phyloP scores from a whole-genome alignment of 2,797 vertebrate species.

The Jordanella pulchra region DNA sequence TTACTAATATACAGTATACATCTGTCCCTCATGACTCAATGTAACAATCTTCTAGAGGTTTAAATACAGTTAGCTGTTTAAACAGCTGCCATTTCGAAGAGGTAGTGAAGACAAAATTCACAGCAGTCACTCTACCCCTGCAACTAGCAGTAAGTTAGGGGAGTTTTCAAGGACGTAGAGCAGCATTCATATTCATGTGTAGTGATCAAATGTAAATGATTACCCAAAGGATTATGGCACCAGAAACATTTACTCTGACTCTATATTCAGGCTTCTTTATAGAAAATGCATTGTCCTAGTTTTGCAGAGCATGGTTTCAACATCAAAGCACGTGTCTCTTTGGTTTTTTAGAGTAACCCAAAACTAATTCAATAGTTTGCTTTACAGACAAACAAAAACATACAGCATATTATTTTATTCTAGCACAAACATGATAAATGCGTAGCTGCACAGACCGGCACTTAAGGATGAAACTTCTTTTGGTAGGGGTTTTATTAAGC shows the following conservation, averaged over 20 bases:
- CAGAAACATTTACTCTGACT: constrained; percentile 47
- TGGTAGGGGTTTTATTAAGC: constrained; percentile 51
- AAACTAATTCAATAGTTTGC: constrained; percentile 7
- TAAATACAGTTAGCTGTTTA: constrained; percentile 26
- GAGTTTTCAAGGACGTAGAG: constrained; percentile 64
- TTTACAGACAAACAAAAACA: constrained; percentile 3
- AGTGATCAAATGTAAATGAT: constrained; percentile 69
- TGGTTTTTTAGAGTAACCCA: constrained; percentile 54
- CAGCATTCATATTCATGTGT: constrained; percentile 66
- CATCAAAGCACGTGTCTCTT: constrained; percentile 62
- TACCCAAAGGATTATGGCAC: constrained; percentile 63
- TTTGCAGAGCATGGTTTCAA: constrained; percentile 46
- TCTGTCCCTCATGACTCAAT: constrained; percentile 27
- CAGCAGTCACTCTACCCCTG: constrained; percentile 17
- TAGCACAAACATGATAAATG: not conserved
- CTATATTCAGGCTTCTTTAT: constrained; percentile 50
- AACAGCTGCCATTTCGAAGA: constrained; percentile 46
- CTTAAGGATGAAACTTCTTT: constrained; percentile 13
- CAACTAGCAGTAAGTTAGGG: constrained; percentile 35
- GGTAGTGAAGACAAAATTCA: constrained; percentile 32
- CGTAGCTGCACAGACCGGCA: not conserved
- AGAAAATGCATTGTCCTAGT: constrained; percentile 41
- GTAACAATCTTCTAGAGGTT: constrained; percentile 35
- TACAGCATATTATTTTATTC: not conserved
- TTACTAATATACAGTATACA: constrained; percentile 24